A percentile compares a stretch with the other conserved stretches of the same genome.
These are phyloP conservation scores for Hippoglossus hippoglossus DNA, from an alignment of 2,797 vertebrate genomes.

Conservation along the genomic window DNA sequence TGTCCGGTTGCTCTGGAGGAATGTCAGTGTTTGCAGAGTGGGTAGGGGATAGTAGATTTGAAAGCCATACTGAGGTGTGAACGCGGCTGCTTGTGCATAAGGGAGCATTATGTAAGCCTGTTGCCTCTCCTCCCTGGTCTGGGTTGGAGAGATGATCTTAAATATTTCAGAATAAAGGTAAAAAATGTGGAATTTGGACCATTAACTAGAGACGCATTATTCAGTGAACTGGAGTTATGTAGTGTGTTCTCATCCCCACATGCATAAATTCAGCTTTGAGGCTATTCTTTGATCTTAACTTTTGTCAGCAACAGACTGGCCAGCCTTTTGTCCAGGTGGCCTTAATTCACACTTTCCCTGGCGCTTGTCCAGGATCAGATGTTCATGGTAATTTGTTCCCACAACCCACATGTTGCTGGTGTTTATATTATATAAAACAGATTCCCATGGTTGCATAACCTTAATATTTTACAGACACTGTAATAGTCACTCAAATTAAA, in stretches of 20 bases:
- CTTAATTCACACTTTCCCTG: constrained; percentile 49
- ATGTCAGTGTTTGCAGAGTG: constrained; percentile 50
- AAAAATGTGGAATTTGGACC: constrained; percentile 11
- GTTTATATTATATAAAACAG: constrained; percentile 41
- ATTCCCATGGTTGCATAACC: constrained; percentile 41
- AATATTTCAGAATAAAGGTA: constrained; percentile 10
- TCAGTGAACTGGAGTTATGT: constrained; percentile 17
- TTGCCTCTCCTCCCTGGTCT: constrained; percentile 18
- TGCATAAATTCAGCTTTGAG: constrained; percentile 40
- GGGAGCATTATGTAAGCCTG: constrained; percentile 59
- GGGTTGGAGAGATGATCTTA: constrained; percentile 1
- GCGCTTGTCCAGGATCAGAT: constrained; percentile 55
- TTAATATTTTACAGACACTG: constrained; percentile 62
- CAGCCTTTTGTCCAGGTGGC: constrained; percentile 61
- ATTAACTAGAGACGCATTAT: constrained; percentile 33
- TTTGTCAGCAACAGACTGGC: constrained; percentile 44
- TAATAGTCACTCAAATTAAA: constrained; percentile 40
- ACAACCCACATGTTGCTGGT: constrained; percentile 42
- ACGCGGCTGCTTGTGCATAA: constrained; percentile 59
- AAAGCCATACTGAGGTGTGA: constrained; percentile 73
- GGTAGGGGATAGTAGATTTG: constrained; percentile 59
- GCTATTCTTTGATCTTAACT: constrained; percentile 54
- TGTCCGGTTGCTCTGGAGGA: constrained; percentile 50
- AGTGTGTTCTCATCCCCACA: constrained; percentile 2
- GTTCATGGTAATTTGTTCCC: constrained; percentile 61